Conservation (phyloP, 1,140 invertebrate genomes). For the Polypedilum pembai region DNA sequence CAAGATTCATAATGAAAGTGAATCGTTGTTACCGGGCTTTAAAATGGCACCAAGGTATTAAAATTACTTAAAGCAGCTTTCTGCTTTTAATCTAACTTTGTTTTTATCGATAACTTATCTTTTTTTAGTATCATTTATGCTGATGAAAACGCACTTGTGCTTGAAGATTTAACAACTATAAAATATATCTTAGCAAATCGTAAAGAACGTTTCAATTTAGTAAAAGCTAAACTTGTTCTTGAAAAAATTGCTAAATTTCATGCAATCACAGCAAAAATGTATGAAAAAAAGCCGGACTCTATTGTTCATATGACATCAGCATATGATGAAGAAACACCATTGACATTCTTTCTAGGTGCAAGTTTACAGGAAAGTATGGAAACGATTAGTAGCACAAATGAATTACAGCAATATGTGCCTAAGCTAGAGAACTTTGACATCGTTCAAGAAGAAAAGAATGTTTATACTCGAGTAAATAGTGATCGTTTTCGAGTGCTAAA, state of each 20-base stretch:
- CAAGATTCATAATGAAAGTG: neutral
- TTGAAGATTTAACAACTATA: conserved; percentile 47
- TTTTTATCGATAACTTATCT: neutral
- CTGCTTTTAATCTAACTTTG: neutral
- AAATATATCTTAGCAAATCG: conserved; percentile 50
- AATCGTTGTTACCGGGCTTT: neutral
- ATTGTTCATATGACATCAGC: conserved; percentile 31
- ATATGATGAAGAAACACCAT: conserved; percentile 32
- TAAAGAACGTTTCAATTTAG: conserved; percentile 46
- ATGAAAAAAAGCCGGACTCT: conserved; percentile 45
- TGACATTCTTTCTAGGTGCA: conserved; percentile 31
- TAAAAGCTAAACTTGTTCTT: conserved; percentile 46
- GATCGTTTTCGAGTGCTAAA: conserved; percentile 52
- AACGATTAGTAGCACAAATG: conserved; percentile 33
- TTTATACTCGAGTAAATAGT: conserved; percentile 35
- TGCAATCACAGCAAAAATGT: conserved; percentile 46
- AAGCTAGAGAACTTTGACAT: conserved; percentile 44
- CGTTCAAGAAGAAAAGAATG: conserved; percentile 36
- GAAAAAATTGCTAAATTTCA: conserved; percentile 49
- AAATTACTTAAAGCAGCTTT: neutral
- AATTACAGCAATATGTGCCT: conserved; percentile 42
- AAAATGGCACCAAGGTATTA: neutral
- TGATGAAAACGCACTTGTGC: conserved; percentile 43
- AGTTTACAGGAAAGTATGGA: conserved; percentile 33
- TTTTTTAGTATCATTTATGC: conserved; percentile 31